Base-by-base conservation (phyloP, 2,888 invertebrate genomes). In the Drosophila nr. fundita region DNA sequence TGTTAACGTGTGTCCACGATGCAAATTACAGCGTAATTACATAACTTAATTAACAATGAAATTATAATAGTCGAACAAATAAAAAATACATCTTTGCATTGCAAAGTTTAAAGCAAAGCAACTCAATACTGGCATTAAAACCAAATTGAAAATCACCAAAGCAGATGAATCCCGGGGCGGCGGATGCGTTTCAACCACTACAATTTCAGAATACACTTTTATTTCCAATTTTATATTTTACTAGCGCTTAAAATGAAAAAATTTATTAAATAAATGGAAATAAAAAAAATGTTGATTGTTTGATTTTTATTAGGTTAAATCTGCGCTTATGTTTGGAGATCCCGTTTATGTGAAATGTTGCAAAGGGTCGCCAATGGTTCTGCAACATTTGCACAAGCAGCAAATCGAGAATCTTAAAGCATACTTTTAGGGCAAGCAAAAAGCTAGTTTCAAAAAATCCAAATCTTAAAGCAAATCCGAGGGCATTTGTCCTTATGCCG, bases 1-100 rank as follows among this genome's bases (percentile, higher is more conserved):
- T 76, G 50, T 68, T 66, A 55, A 69, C 36, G 62, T 60, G 62
- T 74, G 68, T 64, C 60, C 63, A 63, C 29, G 68, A 57, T 62
- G 58, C n/a, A 60, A 61, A 64, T 38, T 58, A 66, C 49, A 66
- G 53, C 66, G 62, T 71, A 81, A 77, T 81, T 73, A 68, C 58
- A 65, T 72, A 81, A 71, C 60, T 64, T 73, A 52, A 75, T 68
- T 73, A 74, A 69, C 38, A 55, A 63, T 36, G 54, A 53, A 69
- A 81, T 73, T 81, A 80, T 76, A 80, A 76, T 69, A 72, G 60
- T 67, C 52, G 60, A 77, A 32, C 45, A 68, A 80, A 68, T 73
- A 72, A 69, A 76, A 76, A 66, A 55, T 38, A 38, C 69, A 68
- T 73, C 80, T 80, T 80, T 81, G 80, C 78, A 61, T 78, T 81